phyloP scores from a whole-genome alignment of 2,888 invertebrate genomes.

The Vesta saturnalis region DNA sequence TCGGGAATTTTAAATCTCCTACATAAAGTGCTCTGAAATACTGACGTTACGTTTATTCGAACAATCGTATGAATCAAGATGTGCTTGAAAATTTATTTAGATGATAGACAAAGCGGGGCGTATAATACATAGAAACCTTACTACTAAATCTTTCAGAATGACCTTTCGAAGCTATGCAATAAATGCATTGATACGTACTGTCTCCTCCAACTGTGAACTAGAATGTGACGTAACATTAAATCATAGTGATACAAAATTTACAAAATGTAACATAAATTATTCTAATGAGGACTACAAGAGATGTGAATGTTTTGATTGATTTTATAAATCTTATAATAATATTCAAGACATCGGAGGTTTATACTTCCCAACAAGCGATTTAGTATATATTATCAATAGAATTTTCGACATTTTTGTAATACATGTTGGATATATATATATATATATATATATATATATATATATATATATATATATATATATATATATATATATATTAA shows the following conservation, averaged over 20 bases:
- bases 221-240: neutral
- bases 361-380: neutral
- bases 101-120: neutral
- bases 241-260: neutral
- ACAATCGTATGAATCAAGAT: too few species aligned
- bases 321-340: too few species aligned
- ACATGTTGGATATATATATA: too few species aligned
- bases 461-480: too few species aligned
- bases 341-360: neutral
- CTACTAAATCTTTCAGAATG: neutral
- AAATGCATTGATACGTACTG: neutral
- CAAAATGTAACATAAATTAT: neutral
- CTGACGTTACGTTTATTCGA: neutral
- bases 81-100: neutral
- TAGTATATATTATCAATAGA: too few species aligned
- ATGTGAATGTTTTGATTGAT: too few species aligned
- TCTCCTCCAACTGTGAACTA: neutral
- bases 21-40: neutral
- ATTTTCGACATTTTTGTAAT: too few species aligned
- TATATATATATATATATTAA: too few species aligned
- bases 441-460: too few species aligned
- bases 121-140: neutral
- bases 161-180: neutral
- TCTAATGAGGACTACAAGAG: too few species aligned
- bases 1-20: neutral